phyloP scores from a whole-genome alignment of 2,888 invertebrate genomes.

The Anticlea derivata region DNA sequence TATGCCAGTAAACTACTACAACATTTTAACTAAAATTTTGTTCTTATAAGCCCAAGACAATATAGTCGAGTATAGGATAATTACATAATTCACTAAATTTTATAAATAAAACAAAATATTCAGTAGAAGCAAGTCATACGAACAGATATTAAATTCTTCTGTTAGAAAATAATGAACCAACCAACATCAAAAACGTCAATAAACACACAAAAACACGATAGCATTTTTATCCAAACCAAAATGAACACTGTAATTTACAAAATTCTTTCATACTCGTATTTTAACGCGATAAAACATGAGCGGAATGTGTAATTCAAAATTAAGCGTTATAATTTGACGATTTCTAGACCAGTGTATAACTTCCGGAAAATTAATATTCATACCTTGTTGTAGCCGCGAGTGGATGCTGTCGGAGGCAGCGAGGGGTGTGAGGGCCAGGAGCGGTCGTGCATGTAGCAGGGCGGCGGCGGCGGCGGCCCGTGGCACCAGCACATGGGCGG shows the following conservation, averaged over 20 bases:
- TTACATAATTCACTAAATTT: too few relatives aligned
- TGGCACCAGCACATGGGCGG: conserved; percentile 79
- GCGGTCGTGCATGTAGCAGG: conserved; percentile 77
- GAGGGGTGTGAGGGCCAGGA: conserved; percentile 79
- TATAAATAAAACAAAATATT: too few relatives aligned
- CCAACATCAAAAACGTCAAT: not conserved
- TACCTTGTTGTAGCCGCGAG: conserved; percentile 72
- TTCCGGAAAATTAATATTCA: conserved; percentile 23
- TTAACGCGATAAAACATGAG: conserved; percentile 5
- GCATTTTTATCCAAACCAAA: conserved; percentile 2
- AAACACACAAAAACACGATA: not conserved
- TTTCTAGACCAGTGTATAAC: conserved; percentile 10
- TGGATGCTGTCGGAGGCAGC: conserved; percentile 62
- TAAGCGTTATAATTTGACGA: conserved; percentile 9
- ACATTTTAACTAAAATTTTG: too few relatives aligned
- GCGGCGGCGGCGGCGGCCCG: conserved; percentile 73
- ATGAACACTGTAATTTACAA: conserved; percentile 3
- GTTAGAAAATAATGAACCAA: too few relatives aligned
- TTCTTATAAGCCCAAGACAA: too few relatives aligned
- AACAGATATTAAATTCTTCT: too few relatives aligned
- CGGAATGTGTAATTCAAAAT: conserved; percentile 15
- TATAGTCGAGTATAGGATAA: too few relatives aligned
- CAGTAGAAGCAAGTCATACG: too few relatives aligned
- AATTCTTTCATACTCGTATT: conserved; percentile 1
- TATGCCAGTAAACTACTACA: too few relatives aligned